Evolutionary conservation across 2,113 vertebrate genomes (phyloP).

Genomic region (Dinomys branickii): DNA sequence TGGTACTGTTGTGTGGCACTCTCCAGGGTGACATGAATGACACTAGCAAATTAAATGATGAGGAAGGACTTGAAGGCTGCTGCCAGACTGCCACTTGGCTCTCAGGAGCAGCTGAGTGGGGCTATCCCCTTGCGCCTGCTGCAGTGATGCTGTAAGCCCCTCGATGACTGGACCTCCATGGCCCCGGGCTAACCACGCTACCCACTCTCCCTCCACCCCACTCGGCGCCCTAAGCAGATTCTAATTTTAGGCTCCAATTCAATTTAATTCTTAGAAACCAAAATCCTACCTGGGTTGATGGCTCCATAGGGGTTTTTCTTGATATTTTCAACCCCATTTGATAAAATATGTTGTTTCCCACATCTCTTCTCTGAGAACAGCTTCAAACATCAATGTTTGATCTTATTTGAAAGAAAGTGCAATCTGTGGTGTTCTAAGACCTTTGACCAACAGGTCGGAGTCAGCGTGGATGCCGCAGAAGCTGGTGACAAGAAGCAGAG

Average conservation of each 20-base stretch:
- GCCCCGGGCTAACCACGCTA: no score
- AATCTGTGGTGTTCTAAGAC: not conserved
- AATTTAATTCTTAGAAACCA: constrained; percentile 38
- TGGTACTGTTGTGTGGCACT: not conserved
- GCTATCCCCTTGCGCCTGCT: not conserved
- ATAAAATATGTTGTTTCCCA: not conserved
- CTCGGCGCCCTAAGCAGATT: not conserved
- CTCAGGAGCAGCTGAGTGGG: not conserved
- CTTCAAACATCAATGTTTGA: not conserved
- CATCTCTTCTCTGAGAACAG: not conserved
- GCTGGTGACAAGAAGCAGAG: not conserved
- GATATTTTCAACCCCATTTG: not conserved
- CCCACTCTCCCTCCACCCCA: not conserved
- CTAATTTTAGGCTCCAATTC: not conserved
- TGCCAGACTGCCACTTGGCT: not conserved
- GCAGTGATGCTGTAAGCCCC: not conserved
- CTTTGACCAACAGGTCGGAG: not conserved
- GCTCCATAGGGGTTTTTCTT: not conserved
- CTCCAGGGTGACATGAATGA: not conserved
- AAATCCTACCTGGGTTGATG: not conserved
- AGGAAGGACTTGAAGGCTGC: not conserved
- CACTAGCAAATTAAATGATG: not conserved
- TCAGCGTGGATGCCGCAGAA: not conserved
- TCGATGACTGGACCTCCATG: no score
- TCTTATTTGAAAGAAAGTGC: not conserved